Conservation (phyloP, 64 coral and sea anemone genomes). For the Dendronephthya gigantea region DNA sequence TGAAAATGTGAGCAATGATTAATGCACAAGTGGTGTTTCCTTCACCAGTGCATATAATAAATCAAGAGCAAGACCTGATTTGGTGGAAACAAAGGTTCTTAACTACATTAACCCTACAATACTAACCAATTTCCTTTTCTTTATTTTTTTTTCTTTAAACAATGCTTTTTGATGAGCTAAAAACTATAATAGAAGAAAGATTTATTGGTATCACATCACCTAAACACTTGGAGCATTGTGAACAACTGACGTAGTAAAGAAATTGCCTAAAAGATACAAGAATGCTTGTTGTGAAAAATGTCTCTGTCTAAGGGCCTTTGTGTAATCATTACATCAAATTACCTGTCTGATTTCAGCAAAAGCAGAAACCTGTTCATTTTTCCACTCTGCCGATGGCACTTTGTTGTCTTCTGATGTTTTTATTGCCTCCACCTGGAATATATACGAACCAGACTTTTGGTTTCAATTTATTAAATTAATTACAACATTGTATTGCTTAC, state of each 20-base stretch:
- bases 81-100: too few relatives aligned
- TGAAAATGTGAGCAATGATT: too few relatives aligned
- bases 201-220: too few relatives aligned
- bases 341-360: slow-evolving; percentile 6
- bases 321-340: neutral
- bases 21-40: too few relatives aligned
- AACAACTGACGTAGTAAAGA: too few relatives aligned
- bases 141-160: neutral
- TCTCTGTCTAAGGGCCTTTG: too few relatives aligned
- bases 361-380: neutral
- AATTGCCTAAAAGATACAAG: too few relatives aligned
- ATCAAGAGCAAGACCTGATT: too few relatives aligned
- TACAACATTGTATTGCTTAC: neutral
- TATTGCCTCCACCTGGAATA: neutral
- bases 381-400: neutral
- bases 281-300: too few relatives aligned
- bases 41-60: too few relatives aligned
- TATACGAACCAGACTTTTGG: neutral
- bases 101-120: neutral
- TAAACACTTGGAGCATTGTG: too few relatives aligned
- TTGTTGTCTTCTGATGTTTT: neutral
- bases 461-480: neutral
- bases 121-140: slow-evolving; percentile 6
- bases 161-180: neutral
- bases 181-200: neutral